Evolutionary conservation across 2,888 invertebrate species (phyloP).

Genomic region (Parthenolecanium corni): DNA sequence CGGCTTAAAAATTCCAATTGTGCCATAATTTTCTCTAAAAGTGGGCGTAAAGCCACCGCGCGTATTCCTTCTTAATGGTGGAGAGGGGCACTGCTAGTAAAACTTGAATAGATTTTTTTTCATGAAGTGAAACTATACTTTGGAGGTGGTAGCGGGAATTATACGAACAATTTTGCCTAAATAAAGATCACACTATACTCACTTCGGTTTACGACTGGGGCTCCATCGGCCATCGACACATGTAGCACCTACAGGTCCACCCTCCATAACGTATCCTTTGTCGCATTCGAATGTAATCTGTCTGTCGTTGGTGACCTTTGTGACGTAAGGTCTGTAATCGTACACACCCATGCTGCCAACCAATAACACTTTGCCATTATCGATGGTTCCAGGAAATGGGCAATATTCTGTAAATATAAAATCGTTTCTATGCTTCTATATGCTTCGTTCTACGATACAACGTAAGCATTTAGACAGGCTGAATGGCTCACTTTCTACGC

Average conservation of each 20-base stretch:
- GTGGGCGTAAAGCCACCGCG: no score
- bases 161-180: no score
- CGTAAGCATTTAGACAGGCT: no score
- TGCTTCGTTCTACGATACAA: not conserved
- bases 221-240: slow-evolving; percentile 92
- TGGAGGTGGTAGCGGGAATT: no score
- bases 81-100: no score
- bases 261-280: slow-evolving; percentile 72
- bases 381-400: slow-evolving; percentile 79
- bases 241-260: slow-evolving; percentile 85
- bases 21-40: no score
- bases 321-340: slow-evolving; percentile 86
- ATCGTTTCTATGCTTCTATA: not conserved
- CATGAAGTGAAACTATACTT: no score
- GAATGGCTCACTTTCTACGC: slow-evolving; percentile 53
- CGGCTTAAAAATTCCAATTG: no score
- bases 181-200: no score
- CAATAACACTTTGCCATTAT: slow-evolving; percentile 77
- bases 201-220: slow-evolving; percentile 71
- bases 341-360: slow-evolving; percentile 94
- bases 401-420: slow-evolving; percentile 57
- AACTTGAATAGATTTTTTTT: no score
- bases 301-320: slow-evolving; percentile 78
- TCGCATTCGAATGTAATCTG: slow-evolving; percentile 95
- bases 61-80: no score